Percentiles rank a stretch among this genome's conserved stretches.
Evolutionary conservation across 2,888 invertebrate species (phyloP).

Genomic region (Boloria selene): DNA sequence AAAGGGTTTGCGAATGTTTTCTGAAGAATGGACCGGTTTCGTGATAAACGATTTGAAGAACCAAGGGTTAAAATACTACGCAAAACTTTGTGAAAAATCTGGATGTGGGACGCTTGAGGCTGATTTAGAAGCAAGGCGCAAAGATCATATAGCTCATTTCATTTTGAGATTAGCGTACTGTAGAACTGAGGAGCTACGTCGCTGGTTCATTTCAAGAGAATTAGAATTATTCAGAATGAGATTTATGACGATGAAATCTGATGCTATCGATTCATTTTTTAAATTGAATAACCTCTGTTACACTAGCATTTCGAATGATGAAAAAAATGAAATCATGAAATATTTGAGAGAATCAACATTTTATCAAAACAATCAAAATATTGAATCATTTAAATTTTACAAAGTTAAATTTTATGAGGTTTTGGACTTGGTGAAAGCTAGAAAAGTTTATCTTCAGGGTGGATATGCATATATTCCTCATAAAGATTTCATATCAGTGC

Average conservation of each 20-base stretch:
- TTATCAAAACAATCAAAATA: slow-evolving; percentile 79
- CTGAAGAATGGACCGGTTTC: slow-evolving; percentile 86
- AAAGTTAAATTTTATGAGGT: slow-evolving; percentile 94
- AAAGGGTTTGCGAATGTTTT: slow-evolving; percentile 83
- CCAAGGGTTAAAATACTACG: slow-evolving; percentile 85
- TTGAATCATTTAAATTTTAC: slow-evolving; percentile 87
- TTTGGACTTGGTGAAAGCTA: slow-evolving; percentile 88
- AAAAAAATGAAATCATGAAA: slow-evolving; percentile 84
- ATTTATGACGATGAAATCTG: slow-evolving; percentile 84
- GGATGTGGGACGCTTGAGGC: slow-evolving; percentile 80
- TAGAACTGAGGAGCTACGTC: slow-evolving; percentile 90
- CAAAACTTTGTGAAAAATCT: slow-evolving; percentile 82
- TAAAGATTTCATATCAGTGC: slow-evolving; percentile 91
- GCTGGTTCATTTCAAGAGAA: slow-evolving; percentile 95
- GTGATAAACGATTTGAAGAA: slow-evolving; percentile 85
- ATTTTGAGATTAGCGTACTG: slow-evolving; percentile 96
- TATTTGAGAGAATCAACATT: slow-evolving; percentile 84
- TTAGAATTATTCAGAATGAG: slow-evolving; percentile 93
- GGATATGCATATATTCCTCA: slow-evolving; percentile 95
- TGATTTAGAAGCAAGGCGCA: slow-evolving; percentile 85
- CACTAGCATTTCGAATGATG: slow-evolving; percentile 84
- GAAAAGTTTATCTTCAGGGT: slow-evolving; percentile 89
- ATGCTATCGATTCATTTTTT: slow-evolving; percentile 86
- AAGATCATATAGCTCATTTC: slow-evolving; percentile 96
- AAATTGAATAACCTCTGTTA: slow-evolving; percentile 86